Evolutionary conservation across 1,140 invertebrate genomes (phyloP).

Genomic region (Holcopasites calliopsidis): DNA sequence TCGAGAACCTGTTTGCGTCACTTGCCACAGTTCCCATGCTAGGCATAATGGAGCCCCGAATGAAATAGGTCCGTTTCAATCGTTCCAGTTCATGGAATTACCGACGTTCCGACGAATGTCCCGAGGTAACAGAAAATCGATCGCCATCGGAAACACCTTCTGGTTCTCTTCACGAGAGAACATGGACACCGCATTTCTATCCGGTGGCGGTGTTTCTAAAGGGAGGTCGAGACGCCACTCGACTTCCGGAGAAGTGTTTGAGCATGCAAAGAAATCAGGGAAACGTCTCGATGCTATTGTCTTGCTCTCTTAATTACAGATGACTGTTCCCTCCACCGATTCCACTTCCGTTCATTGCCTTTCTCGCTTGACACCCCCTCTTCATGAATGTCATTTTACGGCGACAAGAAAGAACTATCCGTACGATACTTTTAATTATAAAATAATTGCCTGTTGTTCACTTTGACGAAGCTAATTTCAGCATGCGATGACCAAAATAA

Average conservation of each 20-base stretch:
- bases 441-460: no score
- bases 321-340: background rate
- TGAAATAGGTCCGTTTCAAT: background rate
- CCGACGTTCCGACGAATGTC: background rate
- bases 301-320: constrained; percentile 38
- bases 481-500: no score
- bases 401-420: no score
- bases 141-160: constrained; percentile 60
- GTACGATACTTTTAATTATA: no score
- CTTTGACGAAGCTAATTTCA: no score
- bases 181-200: constrained; percentile 38
- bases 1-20: background rate
- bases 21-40: background rate
- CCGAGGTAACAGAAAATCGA: constrained; percentile 30
- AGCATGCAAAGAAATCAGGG: constrained; percentile 22
- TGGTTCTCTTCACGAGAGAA: constrained; percentile 53
- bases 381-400: background rate
- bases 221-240: constrained; percentile 47
- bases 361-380: background rate
- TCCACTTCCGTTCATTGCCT: background rate
- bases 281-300: constrained; percentile 47
- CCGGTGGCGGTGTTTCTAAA: constrained; percentile 14
- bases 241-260: no score
- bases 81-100: background rate
- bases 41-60: background rate